Percentiles rank a stretch among this genome's conserved stretches.
Conservation (phyloP, 1,140 invertebrate genomes). For the Carposina sasakii region DNA sequence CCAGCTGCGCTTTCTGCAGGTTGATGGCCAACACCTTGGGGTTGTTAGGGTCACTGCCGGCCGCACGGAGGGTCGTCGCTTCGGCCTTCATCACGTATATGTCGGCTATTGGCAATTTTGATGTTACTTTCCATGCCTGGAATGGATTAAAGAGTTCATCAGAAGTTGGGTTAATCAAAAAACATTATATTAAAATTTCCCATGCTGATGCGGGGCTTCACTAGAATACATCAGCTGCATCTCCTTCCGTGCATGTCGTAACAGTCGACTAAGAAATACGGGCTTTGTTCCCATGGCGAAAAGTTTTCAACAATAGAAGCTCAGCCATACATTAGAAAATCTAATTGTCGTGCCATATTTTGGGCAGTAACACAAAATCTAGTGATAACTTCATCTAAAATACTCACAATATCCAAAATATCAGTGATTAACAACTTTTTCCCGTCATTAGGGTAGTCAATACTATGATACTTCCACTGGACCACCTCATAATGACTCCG, state of each 20-base stretch:
- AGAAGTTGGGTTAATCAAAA: too few relatives aligned
- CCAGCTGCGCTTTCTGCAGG: slow-evolving; percentile 63
- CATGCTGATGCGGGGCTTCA: too few relatives aligned
- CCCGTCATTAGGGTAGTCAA: slow-evolving; percentile 44
- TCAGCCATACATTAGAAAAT: too few relatives aligned
- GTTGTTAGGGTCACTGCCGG: slow-evolving; percentile 65
- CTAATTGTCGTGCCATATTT: too few relatives aligned
- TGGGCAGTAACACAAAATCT: too few relatives aligned
- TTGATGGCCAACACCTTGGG: slow-evolving; percentile 59
- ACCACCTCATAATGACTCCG: slow-evolving; percentile 46
- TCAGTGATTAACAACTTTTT: slow-evolving; percentile 57
- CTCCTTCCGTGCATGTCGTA: too few relatives aligned
- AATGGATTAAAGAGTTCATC: slow-evolving; percentile 14
- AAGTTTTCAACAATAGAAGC: too few relatives aligned
- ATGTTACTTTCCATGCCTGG: slow-evolving; percentile 51
- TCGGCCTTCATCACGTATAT: slow-evolving; percentile 66
- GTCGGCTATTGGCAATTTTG: slow-evolving; percentile 48
- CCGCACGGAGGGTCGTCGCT: slow-evolving; percentile 51
- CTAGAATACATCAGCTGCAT: too few relatives aligned
- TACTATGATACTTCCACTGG: slow-evolving; percentile 51
- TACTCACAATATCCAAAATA: slow-evolving; percentile 62
- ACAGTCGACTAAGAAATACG: too few relatives aligned
- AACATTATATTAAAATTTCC: too few relatives aligned
- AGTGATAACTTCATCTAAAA: too few relatives aligned
- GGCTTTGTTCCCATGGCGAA: too few relatives aligned